Conservation (phyloP, 2,113 vertebrate species). For the Anseranas semipalmata region DNA sequence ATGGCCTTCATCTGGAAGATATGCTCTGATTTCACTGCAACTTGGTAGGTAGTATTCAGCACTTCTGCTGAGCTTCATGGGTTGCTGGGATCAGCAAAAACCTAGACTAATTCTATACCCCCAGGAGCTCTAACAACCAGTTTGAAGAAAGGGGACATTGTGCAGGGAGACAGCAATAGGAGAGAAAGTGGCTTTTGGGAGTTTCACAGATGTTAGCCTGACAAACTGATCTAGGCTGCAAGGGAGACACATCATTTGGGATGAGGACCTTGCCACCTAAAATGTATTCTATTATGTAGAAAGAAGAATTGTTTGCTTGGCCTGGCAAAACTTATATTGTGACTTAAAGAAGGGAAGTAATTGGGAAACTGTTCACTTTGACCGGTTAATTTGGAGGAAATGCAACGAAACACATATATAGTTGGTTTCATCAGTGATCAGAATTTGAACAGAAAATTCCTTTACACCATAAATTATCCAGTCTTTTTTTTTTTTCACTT, state of each 20-base stretch:
- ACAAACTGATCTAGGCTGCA: not conserved
- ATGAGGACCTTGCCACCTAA: not conserved
- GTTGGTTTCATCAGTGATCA: not conserved
- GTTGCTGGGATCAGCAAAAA: not conserved
- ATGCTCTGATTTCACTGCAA: not conserved
- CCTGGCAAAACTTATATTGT: not conserved
- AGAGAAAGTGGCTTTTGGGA: not conserved
- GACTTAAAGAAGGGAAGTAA: not conserved
- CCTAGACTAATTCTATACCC: not conserved
- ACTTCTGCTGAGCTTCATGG: not conserved
- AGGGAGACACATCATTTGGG: not conserved
- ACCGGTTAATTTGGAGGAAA: not conserved
- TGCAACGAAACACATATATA: not conserved
- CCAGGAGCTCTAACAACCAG: too few relatives aligned
- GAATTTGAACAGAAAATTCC: not conserved
- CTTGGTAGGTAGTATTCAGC: not conserved
- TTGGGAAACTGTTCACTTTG: not conserved
- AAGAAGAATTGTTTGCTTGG: not conserved
- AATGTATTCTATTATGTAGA: not conserved
- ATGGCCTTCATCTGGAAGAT: not conserved
- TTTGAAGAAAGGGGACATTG: not conserved
- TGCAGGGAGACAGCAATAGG: not conserved
- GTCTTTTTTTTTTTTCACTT: not conserved
- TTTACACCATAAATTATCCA: not conserved
- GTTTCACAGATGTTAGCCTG: not conserved